Percentiles rank a stretch among this genome's conserved stretches.
phyloP scores from a whole-genome alignment of 2,888 invertebrate genomes.

The Coelopa pilipes region DNA sequence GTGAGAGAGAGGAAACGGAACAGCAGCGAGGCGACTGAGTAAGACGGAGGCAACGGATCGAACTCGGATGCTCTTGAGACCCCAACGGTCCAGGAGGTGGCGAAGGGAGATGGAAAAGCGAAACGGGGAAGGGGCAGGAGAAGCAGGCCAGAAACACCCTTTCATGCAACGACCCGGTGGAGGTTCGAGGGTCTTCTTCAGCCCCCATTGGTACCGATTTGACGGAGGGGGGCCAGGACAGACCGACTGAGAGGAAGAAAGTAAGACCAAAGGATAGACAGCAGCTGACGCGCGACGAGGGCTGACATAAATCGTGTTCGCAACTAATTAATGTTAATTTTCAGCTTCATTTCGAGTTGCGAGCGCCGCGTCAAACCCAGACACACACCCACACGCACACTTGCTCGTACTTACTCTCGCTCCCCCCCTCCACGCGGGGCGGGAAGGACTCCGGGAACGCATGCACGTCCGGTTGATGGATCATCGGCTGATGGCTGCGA shows the following conservation, averaged over 20 bases:
- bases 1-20: background rate
- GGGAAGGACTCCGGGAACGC: no score
- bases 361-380: background rate
- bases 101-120: no score
- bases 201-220: background rate
- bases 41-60: no score
- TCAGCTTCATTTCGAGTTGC: constrained; percentile 43
- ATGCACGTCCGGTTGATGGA: no score
- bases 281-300: constrained; percentile 22
- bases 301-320: constrained; percentile 43
- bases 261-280: background rate
- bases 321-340: constrained; percentile 46
- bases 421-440: no score
- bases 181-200: background rate
- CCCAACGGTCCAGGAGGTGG: no score
- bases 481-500: no score
- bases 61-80: background rate
- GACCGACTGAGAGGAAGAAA: background rate
- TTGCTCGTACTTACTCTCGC: background rate
- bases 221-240: background rate
- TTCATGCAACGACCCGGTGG: background rate
- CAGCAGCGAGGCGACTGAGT: no score
- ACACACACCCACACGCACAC: background rate
- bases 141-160: no score
- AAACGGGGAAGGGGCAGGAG: no score